Evolutionary conservation across 2,113 vertebrate genomes (phyloP).

Genomic region (Siphamia tubifer): DNA sequence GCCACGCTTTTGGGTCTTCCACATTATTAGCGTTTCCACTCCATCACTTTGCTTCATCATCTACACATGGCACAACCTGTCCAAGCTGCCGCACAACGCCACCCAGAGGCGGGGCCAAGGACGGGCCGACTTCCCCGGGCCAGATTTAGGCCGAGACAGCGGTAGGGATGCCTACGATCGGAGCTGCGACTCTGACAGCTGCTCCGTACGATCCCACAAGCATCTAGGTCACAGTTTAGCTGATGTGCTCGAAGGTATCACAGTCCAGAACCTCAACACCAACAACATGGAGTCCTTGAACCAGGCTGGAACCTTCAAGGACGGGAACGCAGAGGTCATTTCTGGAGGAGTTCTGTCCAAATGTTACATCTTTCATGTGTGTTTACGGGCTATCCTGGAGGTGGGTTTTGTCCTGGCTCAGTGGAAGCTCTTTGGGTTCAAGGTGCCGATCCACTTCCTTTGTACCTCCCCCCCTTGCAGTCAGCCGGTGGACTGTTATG

Average conservation of each 20-base stretch:
- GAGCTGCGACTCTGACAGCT: constrained; percentile 77
- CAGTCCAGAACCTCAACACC: constrained; percentile 57
- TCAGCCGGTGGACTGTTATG: constrained; percentile 79
- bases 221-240: constrained; percentile 75
- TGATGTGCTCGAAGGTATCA: constrained; percentile 60
- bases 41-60: constrained; percentile 81
- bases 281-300: constrained; percentile 4
- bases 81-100: constrained; percentile 57
- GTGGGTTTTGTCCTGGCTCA: constrained; percentile 77
- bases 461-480: constrained; percentile 70
- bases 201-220: constrained; percentile 74
- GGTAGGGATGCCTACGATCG: constrained; percentile 31
- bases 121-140: fast-evolving
- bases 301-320: background rate
- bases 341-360: constrained; percentile 76
- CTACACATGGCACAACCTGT: constrained; percentile 82
- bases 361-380: constrained; percentile 80
- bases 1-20: constrained; percentile 83
- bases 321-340: background rate
- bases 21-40: constrained; percentile 81
- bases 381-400: constrained; percentile 74
- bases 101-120: background rate
- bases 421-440: constrained; percentile 81
- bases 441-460: constrained; percentile 74
- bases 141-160: background rate